Evolutionary conservation across 2,113 vertebrate species (phyloP), one percentile per base, ranked within the genome.

Genomic region (Sardina pilchardus): DNA sequence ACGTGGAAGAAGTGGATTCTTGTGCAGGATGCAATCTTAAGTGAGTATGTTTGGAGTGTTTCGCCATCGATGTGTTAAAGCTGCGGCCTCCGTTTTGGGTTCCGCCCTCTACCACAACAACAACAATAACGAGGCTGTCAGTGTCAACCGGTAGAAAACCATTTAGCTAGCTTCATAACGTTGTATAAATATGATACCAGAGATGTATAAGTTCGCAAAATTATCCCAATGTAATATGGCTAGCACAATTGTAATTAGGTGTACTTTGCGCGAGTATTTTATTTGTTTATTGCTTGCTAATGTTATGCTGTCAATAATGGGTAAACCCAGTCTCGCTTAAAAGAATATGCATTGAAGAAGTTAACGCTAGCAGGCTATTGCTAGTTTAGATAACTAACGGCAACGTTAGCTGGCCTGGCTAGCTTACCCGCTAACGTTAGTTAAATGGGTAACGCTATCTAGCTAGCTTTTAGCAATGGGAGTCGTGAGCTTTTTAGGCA

Each of bases 101-200:
- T 94, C 94, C 94, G 94, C 94, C 94, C 94, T 95, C 94, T 93
- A 95, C 94, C 94, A 94, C 94, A 94, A 75, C 88, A 93, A 95
- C 93, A 94, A 95, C 94, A 95, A 95, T 91, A 94, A 94, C 88
- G 91, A 85, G 82, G 85, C 83, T 30, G 67, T 75, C 67, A 75
- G 67, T 75, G 67, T 75, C 67, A 75, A 91, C 82, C 24, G 89
- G 14, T 89, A 87, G 87, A 89, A 59, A 81, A 50, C 67, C 39
- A 83, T 82, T 19, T 53, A 84, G n/a, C 43, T 84, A 17, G 44
- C 43, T 47, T 34, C 67, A 75, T 34, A 36, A 75, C 30, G 10
- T 75, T 75, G 4, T 10, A 75, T 17, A 75, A 75, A 75, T 36
- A 75, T 75, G 12, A 75, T 36, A 75, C 67, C 12, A 75, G 3